Base-by-base conservation (phyloP, 2,113 vertebrate species). In the Pelodiscus sinensis region DNA sequence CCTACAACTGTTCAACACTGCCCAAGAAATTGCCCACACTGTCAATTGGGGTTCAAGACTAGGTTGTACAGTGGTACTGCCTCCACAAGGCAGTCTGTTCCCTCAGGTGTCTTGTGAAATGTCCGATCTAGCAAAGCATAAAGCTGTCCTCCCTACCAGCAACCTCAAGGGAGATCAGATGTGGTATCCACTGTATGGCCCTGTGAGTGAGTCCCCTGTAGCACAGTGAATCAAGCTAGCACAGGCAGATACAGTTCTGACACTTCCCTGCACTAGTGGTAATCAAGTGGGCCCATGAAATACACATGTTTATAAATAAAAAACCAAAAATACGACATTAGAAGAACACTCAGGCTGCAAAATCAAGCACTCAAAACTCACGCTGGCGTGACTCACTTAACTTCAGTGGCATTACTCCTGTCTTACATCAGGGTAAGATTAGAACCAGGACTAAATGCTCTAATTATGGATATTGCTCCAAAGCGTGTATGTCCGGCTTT, bases 381-480 rank as follows among this genome's bases (percentile, higher is more conserved):
- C 21, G 91, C 92, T 92, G 57, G 75, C 79, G 55, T 85, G 84
- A 94, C 54, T 95, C 85, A 93, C 82, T 86, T 92, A 65, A 85
- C 71, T 88, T 90, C 57, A 78, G 65, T 21, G 81, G 81, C 44
- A 25, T 94, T 89, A 82, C 88, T 92, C 88, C 93, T 79, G 90
- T 91, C 50, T 92, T 91, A 50, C 77, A 85, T 85, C 79, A 87
- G 15, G 52, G 52, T 84, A 78, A 88, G 89, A 90, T 91, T 73
- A 94, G 84, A 80, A 88, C 81, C 79, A 94, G 44, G 91, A 83
- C 44, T 92, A 86, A 79, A 58, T 38, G 58, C 54, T 93, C 93
- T 86, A 71, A 88, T 90, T 92, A 62, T 58, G 27, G 57, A 89
- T 95, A 94, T 94, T 90, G 31, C 81, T 94, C 22, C 93, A 93